These are phyloP conservation scores for Orchesella flavescens DNA, from an alignment of 2,888 invertebrate species.

Conservation along the genomic window DNA sequence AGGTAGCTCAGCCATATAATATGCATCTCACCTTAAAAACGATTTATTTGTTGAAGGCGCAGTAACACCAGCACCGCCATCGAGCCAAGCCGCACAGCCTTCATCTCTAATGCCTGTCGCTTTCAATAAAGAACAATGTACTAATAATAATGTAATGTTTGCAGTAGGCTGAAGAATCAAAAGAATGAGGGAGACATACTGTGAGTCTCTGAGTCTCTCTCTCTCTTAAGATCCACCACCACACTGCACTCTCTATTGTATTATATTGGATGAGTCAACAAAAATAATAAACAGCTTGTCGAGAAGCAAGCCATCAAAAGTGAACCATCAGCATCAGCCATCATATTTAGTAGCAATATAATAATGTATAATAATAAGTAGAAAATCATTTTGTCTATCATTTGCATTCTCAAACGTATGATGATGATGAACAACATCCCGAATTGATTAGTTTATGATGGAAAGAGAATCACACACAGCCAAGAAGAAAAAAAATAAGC, in stretches of 20 bases:
- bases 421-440: background rate
- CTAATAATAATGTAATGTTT: constrained; percentile 16
- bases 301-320: too few species aligned
- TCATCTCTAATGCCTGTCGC: background rate
- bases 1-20: too few species aligned
- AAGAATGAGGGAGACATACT: too few species aligned
- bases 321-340: background rate
- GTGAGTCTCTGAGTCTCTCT: background rate
- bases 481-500: background rate
- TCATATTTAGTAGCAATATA: too few species aligned
- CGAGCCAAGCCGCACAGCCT: too few species aligned
- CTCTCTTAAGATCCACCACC: background rate
- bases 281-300: constrained; percentile 20
- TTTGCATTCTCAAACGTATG: background rate
- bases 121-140: constrained; percentile 16
- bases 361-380: background rate
- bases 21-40: too few species aligned
- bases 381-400: background rate
- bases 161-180: background rate
- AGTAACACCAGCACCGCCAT: background rate
- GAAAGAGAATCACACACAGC: too few species aligned
- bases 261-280: constrained; percentile 50
- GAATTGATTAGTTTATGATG: constrained; percentile 9
- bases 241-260: too few species aligned
- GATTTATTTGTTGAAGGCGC: background rate